Conservation (phyloP, 2,113 vertebrate species). For the Bubalus kerabau region DNA sequence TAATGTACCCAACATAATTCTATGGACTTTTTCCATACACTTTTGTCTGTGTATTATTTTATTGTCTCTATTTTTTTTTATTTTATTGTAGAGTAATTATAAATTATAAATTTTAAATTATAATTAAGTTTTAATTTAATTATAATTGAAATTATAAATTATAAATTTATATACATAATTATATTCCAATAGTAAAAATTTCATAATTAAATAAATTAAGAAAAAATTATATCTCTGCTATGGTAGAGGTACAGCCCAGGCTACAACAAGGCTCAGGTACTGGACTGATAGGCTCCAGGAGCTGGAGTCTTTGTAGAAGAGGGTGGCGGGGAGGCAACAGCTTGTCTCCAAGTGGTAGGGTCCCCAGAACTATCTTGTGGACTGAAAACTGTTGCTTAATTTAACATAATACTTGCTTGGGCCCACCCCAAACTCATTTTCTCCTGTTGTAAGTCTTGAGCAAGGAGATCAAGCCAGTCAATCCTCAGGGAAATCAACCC, state of each 20-base stretch:
- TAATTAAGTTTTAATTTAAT: too few species aligned
- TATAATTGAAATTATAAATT: too few species aligned
- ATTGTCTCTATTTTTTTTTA: not conserved
- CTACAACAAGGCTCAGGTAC: not conserved
- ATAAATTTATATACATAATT: too few species aligned
- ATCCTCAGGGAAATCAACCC: not conserved
- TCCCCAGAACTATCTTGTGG: not conserved
- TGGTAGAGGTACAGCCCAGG: not conserved
- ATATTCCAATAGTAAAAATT: not conserved
- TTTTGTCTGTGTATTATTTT: not conserved
- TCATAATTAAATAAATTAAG: not conserved
- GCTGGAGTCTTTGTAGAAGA: not conserved
- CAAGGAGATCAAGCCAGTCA: not conserved
- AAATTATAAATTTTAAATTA: not conserved
- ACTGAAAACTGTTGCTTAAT: not conserved
- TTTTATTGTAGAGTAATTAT: not conserved
- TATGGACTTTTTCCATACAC: not conserved
- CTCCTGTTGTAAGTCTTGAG: not conserved
- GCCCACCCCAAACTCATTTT: not conserved
- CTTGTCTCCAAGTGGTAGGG: not conserved
- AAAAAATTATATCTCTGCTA: not conserved
- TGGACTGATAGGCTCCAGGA: not conserved
- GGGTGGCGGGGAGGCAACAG: rapidly evolving
- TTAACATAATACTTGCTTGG: not conserved
- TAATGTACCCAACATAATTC: not conserved